phyloP scores from a whole-genome alignment of 2,113 vertebrate species.

The Microtus richardsoni region DNA sequence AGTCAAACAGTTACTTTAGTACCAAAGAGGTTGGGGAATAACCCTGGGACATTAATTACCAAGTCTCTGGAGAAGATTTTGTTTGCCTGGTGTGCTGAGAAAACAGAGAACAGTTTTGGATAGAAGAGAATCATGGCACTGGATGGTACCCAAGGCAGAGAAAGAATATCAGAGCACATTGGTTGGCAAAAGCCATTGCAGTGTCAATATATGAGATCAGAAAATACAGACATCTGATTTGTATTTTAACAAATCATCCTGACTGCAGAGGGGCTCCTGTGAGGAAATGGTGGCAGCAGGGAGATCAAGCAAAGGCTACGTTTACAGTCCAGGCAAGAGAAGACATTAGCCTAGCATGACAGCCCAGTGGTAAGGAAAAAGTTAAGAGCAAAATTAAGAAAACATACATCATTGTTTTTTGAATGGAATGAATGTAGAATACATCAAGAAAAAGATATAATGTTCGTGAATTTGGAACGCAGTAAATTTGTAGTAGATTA shows the following conservation, averaged over 20 bases:
- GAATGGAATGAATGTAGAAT: background rate
- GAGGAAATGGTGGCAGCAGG: background rate
- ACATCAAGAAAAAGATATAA: background rate
- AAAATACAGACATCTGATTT: background rate
- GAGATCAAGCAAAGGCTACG: accelerated
- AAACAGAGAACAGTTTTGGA: background rate
- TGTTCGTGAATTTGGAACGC: background rate
- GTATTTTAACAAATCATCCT: background rate
- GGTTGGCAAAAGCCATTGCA: background rate
- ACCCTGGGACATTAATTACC: background rate
- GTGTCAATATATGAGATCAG: background rate
- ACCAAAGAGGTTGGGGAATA: background rate
- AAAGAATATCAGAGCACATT: background rate
- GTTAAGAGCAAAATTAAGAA: background rate
- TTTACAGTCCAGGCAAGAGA: background rate
- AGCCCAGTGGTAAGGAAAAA: background rate
- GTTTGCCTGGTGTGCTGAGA: background rate
- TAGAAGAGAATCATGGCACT: background rate
- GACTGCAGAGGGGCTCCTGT: background rate
- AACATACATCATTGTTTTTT: background rate
- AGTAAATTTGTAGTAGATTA: background rate
- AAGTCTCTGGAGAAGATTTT: background rate
- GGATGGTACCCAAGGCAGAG: background rate
- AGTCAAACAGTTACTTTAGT: background rate
- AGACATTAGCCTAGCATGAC: background rate